Evolutionary conservation across 23 tunicate species (phyloP), one percentile per base, ranked within the genome.

Genomic region (Trididemnum miniatum): DNA sequence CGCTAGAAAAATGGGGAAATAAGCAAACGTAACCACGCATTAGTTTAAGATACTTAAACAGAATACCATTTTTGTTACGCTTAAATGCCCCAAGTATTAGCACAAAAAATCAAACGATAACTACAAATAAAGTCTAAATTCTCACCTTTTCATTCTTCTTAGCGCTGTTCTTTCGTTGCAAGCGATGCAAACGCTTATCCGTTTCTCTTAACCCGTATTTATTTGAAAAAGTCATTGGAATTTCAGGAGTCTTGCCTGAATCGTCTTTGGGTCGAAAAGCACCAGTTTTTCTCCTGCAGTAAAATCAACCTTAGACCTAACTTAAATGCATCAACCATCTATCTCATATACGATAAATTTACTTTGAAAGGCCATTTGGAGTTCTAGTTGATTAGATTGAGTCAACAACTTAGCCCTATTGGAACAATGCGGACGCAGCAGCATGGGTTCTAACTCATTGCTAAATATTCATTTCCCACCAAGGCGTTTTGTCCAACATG

Each of bases 151-250:
- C 38, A 18, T 33, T 77, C 22, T 77, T 77, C 38, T 77, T 77
- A 51, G 67, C 35, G 29, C 26, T 31, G 38, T 28, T 66, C 77
- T 85, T 77, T 2, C 37, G 26, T n/a, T 35, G 89, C 1, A 91
- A 60, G 36, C 97, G 78, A 44, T 91, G 79, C 23, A 91, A 59
- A 20, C 97, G 80, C 38, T 91, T 91, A 51, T 91, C 97, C 2
- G 97, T 91, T 77, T 91, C 97, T 35, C 97, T 74, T 34, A 91
- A 36, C 28, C 97, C 97, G 51, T 91, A 91, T 71, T 91, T 91
- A 1, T 78, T 85, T 31, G 82, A 71, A 71, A 91, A 91, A 20
- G 89, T 91, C 87, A 81, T 86, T 29, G 82, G 87, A 2, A 88
- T 84, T 51, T 88, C 89, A 28, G 85, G 62, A 0, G 72, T 24